phyloP scores from a whole-genome alignment of 2,888 invertebrate species.

The Polydrusus pterygomalis region DNA sequence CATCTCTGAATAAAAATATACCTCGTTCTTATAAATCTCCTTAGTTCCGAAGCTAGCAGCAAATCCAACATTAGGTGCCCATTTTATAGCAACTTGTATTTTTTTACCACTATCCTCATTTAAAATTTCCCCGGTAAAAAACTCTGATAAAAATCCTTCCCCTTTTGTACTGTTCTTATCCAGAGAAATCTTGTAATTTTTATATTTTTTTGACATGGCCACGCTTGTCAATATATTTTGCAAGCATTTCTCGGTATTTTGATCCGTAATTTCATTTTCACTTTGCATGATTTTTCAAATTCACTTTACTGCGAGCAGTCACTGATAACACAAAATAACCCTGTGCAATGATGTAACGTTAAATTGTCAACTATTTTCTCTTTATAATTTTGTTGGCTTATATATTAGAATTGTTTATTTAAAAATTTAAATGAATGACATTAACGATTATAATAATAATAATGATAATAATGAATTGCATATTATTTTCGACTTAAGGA shows the following conservation, averaged over 20 bases:
- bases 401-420: too few relatives aligned
- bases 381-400: too few relatives aligned
- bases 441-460: too few relatives aligned
- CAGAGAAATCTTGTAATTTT: neutral
- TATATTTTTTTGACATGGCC: neutral
- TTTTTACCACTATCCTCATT: slow-evolving; percentile 39
- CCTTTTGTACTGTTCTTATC: neutral
- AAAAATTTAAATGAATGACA: too few relatives aligned
- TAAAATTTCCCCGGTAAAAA: slow-evolving; percentile 24
- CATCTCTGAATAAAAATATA: slow-evolving; percentile 31
- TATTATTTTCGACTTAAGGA: too few relatives aligned
- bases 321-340: too few relatives aligned
- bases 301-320: neutral
- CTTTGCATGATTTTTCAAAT: neutral
- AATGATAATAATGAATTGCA: too few relatives aligned
- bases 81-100: slow-evolving; percentile 37
- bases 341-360: too few relatives aligned
- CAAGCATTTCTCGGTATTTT: neutral
- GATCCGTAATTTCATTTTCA: neutral
- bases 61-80: slow-evolving; percentile 11
- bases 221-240: neutral
- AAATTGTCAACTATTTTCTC: too few relatives aligned
- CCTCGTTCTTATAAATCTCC: slow-evolving; percentile 34
- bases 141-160: slow-evolving; percentile 32
- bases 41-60: neutral